Conservation (phyloP, 2,797 vertebrate genomes). For the Champsocephalus esox region DNA sequence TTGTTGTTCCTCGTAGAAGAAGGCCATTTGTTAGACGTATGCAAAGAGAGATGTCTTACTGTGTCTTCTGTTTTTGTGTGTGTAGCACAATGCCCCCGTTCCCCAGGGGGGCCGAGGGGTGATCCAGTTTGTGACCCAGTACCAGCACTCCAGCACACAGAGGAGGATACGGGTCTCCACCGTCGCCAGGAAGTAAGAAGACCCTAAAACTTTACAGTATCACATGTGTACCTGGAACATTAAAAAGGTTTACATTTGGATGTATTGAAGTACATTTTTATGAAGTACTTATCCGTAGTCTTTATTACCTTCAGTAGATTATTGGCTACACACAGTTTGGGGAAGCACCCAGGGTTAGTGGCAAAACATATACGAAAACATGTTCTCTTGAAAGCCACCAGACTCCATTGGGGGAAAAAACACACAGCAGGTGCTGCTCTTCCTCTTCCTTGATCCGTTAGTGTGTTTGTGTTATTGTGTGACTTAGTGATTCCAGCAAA, state of each 20-base stretch:
- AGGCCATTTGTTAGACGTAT: constrained; percentile 14
- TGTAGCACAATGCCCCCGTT: constrained; percentile 93
- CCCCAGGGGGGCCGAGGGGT: constrained; percentile 95
- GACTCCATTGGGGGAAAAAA: too few relatives aligned
- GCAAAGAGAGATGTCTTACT: constrained; percentile 28
- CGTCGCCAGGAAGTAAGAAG: constrained; percentile 93
- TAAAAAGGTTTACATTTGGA: background rate
- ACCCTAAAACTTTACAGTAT: background rate
- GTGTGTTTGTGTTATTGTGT: too few relatives aligned
- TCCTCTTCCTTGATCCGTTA: too few relatives aligned
- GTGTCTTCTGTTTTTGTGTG: constrained; percentile 20
- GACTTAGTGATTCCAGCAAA: too few relatives aligned
- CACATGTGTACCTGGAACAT: background rate
- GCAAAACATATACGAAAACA: too few relatives aligned
- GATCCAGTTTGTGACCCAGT: constrained; percentile 96
- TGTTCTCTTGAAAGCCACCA: too few relatives aligned
- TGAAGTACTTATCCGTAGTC: too few relatives aligned
- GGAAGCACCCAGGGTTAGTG: too few relatives aligned
- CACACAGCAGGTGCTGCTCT: too few relatives aligned
- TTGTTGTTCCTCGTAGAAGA: background rate
- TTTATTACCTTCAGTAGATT: too few relatives aligned
- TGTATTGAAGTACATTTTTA: too few relatives aligned
- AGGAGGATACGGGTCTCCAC: constrained; percentile 94
- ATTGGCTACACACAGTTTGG: too few relatives aligned
- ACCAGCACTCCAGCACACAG: constrained; percentile 95